These are phyloP conservation scores for Choreutis nemorana DNA, from an alignment of 2,888 invertebrate genomes.

Conservation along the genomic window DNA sequence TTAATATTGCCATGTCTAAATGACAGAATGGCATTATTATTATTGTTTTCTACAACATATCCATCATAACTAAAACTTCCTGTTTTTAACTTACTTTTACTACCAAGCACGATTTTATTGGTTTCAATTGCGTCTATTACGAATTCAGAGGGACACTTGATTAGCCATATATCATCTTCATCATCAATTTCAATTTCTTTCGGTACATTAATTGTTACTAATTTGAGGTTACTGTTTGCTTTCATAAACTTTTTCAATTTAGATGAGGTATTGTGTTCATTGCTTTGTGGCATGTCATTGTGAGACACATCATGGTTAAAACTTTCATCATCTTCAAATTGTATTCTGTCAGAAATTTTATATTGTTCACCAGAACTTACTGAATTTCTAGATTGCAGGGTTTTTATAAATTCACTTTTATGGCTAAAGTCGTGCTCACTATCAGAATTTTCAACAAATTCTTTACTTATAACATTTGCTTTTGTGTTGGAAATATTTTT, in stretches of 20 bases:
- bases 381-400: background rate
- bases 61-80: constrained; percentile 34
- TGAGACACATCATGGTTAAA: too few species aligned
- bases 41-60: constrained; percentile 16
- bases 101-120: constrained; percentile 22
- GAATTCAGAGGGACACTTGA: constrained; percentile 35
- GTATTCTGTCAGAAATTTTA: constrained; percentile 31
- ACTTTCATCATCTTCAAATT: constrained; percentile 38
- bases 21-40: constrained; percentile 19
- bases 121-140: constrained; percentile 22
- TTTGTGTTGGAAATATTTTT: background rate
- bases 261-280: constrained; percentile 9
- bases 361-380: constrained; percentile 9
- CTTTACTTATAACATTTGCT: constrained; percentile 4
- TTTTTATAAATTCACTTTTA: background rate
- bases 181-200: constrained; percentile 11
- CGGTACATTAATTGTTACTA: constrained; percentile 11
- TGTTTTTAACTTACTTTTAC: constrained; percentile 38
- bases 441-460: constrained; percentile 15
- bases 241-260: constrained; percentile 25
- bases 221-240: constrained; percentile 19
- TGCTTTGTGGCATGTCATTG: constrained; percentile 6
- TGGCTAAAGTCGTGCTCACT: constrained; percentile 14
- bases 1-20: constrained; percentile 15
- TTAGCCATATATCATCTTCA: constrained; percentile 41